phyloP scores from a whole-genome alignment of 2,888 invertebrate genomes.

The Xestobium rufovillosum region DNA sequence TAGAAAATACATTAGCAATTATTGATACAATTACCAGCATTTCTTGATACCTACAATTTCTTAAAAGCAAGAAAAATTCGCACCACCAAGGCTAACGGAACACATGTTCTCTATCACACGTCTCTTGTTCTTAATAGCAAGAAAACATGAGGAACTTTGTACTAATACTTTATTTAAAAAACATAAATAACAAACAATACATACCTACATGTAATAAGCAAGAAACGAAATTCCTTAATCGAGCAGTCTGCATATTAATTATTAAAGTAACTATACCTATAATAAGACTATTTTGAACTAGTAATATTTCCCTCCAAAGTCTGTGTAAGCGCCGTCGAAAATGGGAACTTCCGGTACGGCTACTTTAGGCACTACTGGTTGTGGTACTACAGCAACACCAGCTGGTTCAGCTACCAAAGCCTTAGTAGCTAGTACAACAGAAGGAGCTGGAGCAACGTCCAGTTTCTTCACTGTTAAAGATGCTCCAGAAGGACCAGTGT shows the following conservation, averaged over 20 bases:
- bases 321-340: no score
- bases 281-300: no score
- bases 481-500: no score
- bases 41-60: no score
- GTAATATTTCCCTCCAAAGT: no score
- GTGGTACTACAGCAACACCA: slow-evolving; percentile 1
- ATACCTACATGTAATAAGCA: not conserved
- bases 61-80: no score
- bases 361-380: slow-evolving; percentile 7
- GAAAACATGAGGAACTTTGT: not conserved
- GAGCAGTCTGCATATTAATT: slow-evolving; percentile 3
- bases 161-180: not conserved
- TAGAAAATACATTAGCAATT: no score
- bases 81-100: slow-evolving; percentile 1
- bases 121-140: no score
- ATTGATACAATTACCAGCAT: no score
- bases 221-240: not conserved
- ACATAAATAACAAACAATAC: not conserved
- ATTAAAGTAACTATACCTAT: no score
- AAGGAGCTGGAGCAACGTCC: slow-evolving; percentile 11
- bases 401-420: slow-evolving; percentile 9
- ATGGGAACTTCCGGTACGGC: not conserved
- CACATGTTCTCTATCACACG: slow-evolving; percentile 3
- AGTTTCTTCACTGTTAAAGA: no score
- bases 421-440: slow-evolving; percentile 4